Percentiles rank a stretch among this genome's conserved stretches.
Evolutionary conservation across 2,797 vertebrate species (phyloP).

Genomic region (Mycteria americana): DNA sequence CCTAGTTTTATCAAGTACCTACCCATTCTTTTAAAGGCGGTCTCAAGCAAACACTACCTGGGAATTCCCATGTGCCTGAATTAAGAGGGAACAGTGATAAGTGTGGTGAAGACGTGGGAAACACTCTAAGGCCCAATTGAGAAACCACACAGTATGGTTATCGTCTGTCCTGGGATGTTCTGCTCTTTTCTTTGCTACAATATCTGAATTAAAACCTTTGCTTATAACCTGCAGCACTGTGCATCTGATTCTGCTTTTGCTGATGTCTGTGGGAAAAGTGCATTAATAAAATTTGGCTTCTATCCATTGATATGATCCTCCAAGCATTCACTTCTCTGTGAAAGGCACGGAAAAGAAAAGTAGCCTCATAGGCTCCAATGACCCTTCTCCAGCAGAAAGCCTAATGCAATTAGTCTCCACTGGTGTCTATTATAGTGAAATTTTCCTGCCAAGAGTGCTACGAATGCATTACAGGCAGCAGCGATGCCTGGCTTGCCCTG

Average conservation of each 20-base stretch:
- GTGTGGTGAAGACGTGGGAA: background rate
- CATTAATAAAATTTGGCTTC: background rate
- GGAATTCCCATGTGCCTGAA: background rate
- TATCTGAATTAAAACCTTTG: background rate
- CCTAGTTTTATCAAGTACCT: background rate
- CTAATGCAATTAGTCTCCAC: background rate
- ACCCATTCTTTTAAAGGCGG: background rate
- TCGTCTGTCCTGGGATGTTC: background rate
- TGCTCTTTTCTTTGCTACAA: background rate
- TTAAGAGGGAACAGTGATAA: background rate
- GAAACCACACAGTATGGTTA: background rate
- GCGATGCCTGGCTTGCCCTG: background rate
- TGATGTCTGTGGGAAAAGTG: background rate
- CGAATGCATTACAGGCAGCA: accelerated
- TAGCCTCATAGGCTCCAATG: background rate
- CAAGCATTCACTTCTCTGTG: background rate
- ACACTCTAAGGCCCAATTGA: background rate
- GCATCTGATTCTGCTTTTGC: background rate
- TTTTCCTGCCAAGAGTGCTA: background rate
- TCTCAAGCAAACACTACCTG: background rate
- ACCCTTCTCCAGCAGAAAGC: background rate
- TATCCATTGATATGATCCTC: background rate
- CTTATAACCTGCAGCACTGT: background rate
- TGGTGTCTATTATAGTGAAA: background rate
- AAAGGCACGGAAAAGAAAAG: background rate